Base-by-base conservation (phyloP, 1,140 invertebrate species). In the Cydia pomonella region DNA sequence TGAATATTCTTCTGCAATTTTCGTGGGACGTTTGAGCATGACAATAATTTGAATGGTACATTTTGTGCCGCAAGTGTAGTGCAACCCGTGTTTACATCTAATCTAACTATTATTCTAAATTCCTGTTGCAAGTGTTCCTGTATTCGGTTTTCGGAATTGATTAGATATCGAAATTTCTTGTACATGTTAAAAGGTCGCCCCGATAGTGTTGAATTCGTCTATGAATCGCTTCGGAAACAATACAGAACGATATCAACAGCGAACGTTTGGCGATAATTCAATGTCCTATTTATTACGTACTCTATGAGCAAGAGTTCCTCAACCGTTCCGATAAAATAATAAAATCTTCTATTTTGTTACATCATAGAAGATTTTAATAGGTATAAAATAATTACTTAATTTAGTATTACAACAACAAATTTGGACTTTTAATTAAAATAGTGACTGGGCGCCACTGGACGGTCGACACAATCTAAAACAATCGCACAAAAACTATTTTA, bases 71-170 rank as follows among this genome's bases (percentile, higher is more conserved):
- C n/a, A 59, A 59, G 10, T 13, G 53, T 23, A 59, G 18, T 21
- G 9, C 53, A 23, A 59, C 53, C 18, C 6, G 18, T 59, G 10
- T 59, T 21, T 23, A 59, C 21, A 59, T 59, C 53, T 44, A 13
- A 44, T 44, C 41, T 23, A 10, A 23, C 9, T 59, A 59, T 23
- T 59, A 59, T 59, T 23, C 21, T 23, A 59, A 23, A 23, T 59
- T 59, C 53, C 13, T 23, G 53, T 23, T 59, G 53, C 53, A 59
- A 59, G 53, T 59, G 53, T 59, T 59, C 23, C 53, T 23, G 7
- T 21, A 23, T 23, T 59, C 53, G 53, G 18, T 59, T 59, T 23
- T 59, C 53, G 21, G 53, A 59, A 59, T 59, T 23, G 53, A 59
- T 59, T 59, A 59, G 53, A 59, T 59, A 59, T 23, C 53, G 21